Evolutionary conservation across 2,113 vertebrate genomes (phyloP), one percentile per base, ranked within the genome.

Genomic region (Gambusia holbrooki): DNA sequence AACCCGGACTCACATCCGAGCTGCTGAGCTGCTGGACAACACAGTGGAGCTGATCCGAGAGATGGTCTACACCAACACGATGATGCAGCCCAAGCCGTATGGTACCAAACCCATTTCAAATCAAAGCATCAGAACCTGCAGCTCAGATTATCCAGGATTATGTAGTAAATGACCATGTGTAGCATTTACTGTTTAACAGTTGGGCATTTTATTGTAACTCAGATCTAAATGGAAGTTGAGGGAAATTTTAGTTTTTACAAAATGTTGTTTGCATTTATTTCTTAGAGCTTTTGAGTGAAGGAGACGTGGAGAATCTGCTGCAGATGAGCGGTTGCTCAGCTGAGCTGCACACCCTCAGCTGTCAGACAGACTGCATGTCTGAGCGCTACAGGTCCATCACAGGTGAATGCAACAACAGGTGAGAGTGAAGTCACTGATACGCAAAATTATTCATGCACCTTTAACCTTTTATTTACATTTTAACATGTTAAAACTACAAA

Each of bases 331-430:
- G 94, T 63, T 96, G 95, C 79, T 91, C 90, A 0, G 63, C 89
- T 35, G 92, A 94, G 75, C 83, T 92, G 62, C 88, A 83, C 42
- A 89, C 35, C 11, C 90, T 91, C 30, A 69, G 61, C 62, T 96
- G 94, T 82, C 84, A 81, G 65, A 85, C 67, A 0, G 91, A 76
- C 90, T 96, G 95, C 64, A 83, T 94, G 63, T 91, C 93, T 19
- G 87, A 94, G 62, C 94, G 93, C 37, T 95, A 95, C 91, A 92
- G 95, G 45, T 92, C 92, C 83, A 80, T 95, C 85, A 93, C 93
- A 17, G 94, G 93, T 40, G 91, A 93, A 60, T 95, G 95, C 83
- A 95, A 95, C 90, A 96, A 95, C 93, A 93, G 92, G 95, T 94
- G 13, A 74, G 48, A 28, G 35, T 25, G 9, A 7, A 25, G 19